Percentiles rank a stretch among this genome's conserved stretches.
Conservation (phyloP, 2,797 vertebrate genomes). For the Muscicapa striata region DNA sequence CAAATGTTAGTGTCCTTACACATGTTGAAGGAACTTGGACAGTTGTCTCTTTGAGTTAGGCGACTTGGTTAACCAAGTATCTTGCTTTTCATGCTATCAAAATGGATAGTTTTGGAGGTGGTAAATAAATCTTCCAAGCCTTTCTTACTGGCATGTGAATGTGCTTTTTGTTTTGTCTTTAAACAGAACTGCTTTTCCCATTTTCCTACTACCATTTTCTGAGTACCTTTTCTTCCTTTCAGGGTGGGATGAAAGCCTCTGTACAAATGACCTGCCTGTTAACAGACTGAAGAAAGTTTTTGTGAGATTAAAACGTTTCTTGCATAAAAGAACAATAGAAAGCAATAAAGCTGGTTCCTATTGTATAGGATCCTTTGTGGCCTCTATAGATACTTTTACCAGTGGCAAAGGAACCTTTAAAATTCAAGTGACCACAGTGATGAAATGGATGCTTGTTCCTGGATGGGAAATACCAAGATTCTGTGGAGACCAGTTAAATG, state of each 20-base stretch:
- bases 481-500: background rate
- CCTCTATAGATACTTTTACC: background rate
- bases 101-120: background rate
- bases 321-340: conserved; percentile 11
- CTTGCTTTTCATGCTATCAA: background rate
- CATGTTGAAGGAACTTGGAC: background rate
- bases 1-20: background rate
- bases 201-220: background rate
- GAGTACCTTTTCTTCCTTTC: background rate
- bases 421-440: background rate
- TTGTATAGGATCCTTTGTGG: background rate
- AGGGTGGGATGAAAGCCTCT: background rate
- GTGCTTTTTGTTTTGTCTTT: background rate
- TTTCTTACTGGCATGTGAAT: background rate
- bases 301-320: background rate
- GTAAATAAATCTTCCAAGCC: background rate
- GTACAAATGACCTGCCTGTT: background rate
- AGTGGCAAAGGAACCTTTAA: background rate
- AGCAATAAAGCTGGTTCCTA: conserved; percentile 35
- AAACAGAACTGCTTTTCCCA: background rate
- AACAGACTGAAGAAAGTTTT: background rate
- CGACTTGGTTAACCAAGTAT: background rate
- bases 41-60: background rate
- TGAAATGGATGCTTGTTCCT: background rate
- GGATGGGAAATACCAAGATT: background rate